Evolutionary conservation across 2,888 invertebrate species (phyloP).

Genomic region (Torymus tubicola): DNA sequence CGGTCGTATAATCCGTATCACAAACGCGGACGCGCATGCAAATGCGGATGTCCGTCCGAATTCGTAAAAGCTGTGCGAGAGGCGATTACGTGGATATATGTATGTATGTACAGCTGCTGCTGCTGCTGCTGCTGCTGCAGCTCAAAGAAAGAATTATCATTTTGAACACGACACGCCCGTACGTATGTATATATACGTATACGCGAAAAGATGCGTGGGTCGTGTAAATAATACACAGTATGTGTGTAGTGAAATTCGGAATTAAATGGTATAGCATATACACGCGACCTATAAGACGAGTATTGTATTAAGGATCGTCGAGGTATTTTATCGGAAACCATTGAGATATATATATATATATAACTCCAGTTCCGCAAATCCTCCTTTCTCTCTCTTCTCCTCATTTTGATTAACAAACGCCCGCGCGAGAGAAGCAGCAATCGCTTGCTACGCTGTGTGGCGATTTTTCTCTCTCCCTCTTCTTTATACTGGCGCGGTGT

Average conservation of each 20-base stretch:
- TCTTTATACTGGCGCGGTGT: conserved; percentile 9
- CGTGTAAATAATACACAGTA: too few species aligned
- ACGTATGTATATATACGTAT: too few species aligned
- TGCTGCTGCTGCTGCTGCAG: too few species aligned
- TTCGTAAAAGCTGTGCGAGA: conserved; percentile 4
- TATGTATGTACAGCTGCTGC: too few species aligned
- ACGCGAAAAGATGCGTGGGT: too few species aligned
- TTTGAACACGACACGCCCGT: too few species aligned
- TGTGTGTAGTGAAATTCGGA: too few species aligned
- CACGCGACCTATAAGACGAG: too few species aligned
- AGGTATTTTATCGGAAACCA: too few species aligned
- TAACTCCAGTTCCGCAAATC: background rate
- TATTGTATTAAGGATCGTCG: too few species aligned
- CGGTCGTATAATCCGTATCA: conserved; percentile 22
- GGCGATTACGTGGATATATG: conserved; percentile 13
- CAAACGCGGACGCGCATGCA: conserved; percentile 15
- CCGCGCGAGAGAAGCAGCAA: conserved; percentile 27
- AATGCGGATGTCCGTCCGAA: conserved; percentile 32
- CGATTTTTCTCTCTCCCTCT: conserved; percentile 39
- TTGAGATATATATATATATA: background rate
- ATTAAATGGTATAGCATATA: too few species aligned
- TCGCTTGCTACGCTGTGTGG: conserved; percentile 51
- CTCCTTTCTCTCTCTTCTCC: conserved; percentile 34
- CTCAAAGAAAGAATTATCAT: too few species aligned
- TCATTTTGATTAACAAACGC: conserved; percentile 58